phyloP scores from a whole-genome alignment of 2,797 vertebrate species.

The Neomorphus geoffroyi region DNA sequence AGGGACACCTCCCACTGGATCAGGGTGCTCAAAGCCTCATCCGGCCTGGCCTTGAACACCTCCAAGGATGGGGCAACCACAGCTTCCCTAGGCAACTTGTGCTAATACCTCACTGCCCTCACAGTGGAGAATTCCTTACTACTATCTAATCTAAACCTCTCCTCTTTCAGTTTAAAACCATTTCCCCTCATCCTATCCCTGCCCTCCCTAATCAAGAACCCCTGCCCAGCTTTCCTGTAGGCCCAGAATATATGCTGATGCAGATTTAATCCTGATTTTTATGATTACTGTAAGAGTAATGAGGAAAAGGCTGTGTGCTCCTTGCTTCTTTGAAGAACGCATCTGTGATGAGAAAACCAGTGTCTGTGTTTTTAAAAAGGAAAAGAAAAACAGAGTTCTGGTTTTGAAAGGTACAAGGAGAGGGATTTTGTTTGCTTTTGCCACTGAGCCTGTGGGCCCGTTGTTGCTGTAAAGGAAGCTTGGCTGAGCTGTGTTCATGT shows the following conservation, averaged over 20 bases:
- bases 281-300: neutral
- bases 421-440: neutral
- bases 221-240: no score
- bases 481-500: neutral
- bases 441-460: rapidly evolving
- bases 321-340: neutral
- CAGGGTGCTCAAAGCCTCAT: no score
- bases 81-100: no score
- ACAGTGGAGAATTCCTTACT: no score
- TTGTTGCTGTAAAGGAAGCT: neutral
- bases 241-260: neutral
- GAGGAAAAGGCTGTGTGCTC: neutral
- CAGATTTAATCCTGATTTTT: neutral
- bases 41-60: no score
- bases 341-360: neutral
- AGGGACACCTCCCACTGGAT: no score
- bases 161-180: no score
- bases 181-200: no score
- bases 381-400: neutral
- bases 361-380: neutral
- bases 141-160: no score
- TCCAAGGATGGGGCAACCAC: no score
- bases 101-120: no score
- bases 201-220: no score
- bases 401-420: neutral